Conservation (phyloP, 2,113 vertebrate species). For the Himantopus leucocephalus region DNA sequence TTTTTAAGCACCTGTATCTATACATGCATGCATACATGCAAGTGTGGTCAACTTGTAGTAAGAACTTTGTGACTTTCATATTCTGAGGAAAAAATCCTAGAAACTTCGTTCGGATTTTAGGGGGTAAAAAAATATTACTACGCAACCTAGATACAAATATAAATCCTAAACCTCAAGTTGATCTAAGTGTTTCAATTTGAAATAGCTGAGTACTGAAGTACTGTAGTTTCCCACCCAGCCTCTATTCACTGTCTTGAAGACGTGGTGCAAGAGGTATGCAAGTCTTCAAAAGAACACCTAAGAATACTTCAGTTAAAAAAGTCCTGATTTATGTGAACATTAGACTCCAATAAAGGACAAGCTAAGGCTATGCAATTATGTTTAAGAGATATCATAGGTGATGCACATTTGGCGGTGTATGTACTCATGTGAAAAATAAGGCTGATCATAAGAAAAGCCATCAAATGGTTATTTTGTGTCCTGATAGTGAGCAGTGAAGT, state of each 20-base stretch:
- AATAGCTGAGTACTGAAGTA: neutral
- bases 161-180: neutral
- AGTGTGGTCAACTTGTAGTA: neutral
- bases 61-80: neutral
- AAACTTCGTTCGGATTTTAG: neutral
- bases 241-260: neutral
- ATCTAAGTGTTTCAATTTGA: neutral
- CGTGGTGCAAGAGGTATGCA: neutral
- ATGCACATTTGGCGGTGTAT: neutral
- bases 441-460: neutral
- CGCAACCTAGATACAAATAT: fast-evolving
- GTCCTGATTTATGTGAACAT: neutral
- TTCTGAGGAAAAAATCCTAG: neutral
- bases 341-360: neutral
- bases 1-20: neutral
- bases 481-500: neutral
- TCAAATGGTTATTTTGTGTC: neutral
- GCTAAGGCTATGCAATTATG: neutral
- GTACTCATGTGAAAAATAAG: neutral
- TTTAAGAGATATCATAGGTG: neutral
- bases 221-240: neutral
- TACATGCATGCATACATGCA: neutral
- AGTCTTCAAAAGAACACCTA: neutral
- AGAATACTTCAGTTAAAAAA: neutral
- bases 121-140: neutral